A percentile compares a stretch with the other conserved stretches of the same genome.
Conservation (phyloP, 2,888 invertebrate genomes). For the Protodeltote pygarga region DNA sequence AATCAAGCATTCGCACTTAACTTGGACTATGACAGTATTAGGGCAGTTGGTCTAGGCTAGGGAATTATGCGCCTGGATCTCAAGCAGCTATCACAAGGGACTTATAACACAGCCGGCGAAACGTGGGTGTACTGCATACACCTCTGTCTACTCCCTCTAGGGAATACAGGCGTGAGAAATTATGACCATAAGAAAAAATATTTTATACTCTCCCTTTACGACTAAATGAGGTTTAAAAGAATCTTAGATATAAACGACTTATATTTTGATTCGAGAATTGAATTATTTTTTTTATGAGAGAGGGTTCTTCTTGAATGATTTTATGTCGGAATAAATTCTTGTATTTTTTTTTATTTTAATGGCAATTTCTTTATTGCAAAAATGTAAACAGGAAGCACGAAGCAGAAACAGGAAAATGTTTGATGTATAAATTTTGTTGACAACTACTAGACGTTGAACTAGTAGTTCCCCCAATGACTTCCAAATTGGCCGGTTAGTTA, state of each 20-base stretch:
- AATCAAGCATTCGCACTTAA: too few species aligned
- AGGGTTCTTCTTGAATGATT: slow-evolving; percentile 1
- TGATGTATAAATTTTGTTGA: too few species aligned
- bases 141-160: slow-evolving; percentile 23
- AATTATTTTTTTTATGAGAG: slow-evolving; percentile 7
- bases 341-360: not conserved
- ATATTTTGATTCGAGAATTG: not conserved
- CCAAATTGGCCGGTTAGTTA: too few species aligned
- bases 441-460: too few species aligned
- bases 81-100: too few species aligned
- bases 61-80: too few species aligned
- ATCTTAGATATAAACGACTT: slow-evolving; percentile 7
- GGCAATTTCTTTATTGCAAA: not conserved
- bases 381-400: not conserved
- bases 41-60: too few species aligned
- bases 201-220: slow-evolving; percentile 24
- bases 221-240: slow-evolving; percentile 2
- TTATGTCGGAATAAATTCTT: not conserved
- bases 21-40: too few species aligned
- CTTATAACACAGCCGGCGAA: too few species aligned
- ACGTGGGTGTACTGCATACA: too few species aligned
- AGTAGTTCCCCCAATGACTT: too few species aligned
- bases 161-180: slow-evolving; percentile 24
- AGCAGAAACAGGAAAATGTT: too few species aligned
- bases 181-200: slow-evolving; percentile 30